Evolutionary conservation across 2,888 invertebrate species (phyloP), one percentile per base, ranked within the genome.

Genomic region (Limenitis camilla): DNA sequence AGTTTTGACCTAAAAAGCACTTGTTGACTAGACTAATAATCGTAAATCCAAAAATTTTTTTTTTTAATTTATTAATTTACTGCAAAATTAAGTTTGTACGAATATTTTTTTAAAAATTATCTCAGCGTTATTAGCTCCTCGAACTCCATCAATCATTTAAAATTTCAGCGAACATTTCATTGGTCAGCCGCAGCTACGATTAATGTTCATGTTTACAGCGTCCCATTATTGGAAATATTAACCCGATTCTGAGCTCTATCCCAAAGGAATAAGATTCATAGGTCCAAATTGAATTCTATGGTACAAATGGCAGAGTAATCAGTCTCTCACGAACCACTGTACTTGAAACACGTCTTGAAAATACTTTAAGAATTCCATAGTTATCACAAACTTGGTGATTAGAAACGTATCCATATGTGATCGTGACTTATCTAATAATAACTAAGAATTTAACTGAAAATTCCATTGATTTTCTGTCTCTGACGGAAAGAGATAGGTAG

Each of bases 271-370:
- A 58, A 48, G 52, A 39, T 31, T 19, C 32, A n/a, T 45, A 42
- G 27, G 33, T 19, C 8, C 9, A 42, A 19, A 32, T 28, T 28
- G 5, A 33, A 8, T 11, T 19, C n/a, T 33, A 45, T 36, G 35
- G 59, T 52, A 52, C 54, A 55, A 54, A 56, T 55, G 54, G 50
- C 48, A 47, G 52, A 41, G 52, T 64, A 68, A 71, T 69, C 72
- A 77, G 77, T 77, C 67, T 69, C 65, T 66, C 65, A 66, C 66
- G 66, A 61, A 60, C 69, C 67, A 59, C 62, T 61, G 66, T 32
- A 63, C 57, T 54, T 61, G 67, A 60, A 57, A 65, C 67, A 68
- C 71, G 71, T 58, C 55, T 60, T 52, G 48, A 28, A 45, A 8
- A 33, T 39, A 32, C 7, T 38, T 38, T 29, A 35, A 45, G 31